phyloP scores from a whole-genome alignment of 2,113 vertebrate species.

The Fulica atra region DNA sequence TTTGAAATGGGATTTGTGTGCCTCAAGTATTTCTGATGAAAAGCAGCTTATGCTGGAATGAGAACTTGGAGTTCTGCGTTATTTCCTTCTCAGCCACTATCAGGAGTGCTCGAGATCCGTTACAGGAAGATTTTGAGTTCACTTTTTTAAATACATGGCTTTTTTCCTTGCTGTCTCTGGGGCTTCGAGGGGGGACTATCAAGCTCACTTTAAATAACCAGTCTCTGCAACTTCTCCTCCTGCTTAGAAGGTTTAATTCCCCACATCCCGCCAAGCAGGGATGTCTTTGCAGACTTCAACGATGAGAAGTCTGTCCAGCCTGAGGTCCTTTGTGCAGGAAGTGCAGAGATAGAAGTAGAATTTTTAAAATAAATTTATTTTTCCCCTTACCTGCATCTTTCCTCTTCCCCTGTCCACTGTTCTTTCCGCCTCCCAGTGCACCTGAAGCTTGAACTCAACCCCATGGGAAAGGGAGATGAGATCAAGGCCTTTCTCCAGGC shows the following conservation, averaged over 20 bases:
- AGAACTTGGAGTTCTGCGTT: not conserved
- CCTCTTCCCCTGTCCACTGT: not conserved
- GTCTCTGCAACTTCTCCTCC: not conserved
- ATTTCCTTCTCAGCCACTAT: not conserved
- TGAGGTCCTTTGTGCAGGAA: not conserved
- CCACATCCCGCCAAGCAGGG: fast-evolving
- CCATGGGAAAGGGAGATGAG: not conserved
- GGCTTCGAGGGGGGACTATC: not conserved
- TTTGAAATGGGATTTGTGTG: not conserved
- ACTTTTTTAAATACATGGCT: not conserved
- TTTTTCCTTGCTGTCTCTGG: not conserved
- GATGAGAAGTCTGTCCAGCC: not conserved
- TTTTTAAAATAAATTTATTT: no score
- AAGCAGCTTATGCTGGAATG: not conserved
- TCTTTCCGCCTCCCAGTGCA: not conserved
- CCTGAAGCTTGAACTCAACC: not conserved
- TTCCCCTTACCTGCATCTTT: not conserved
- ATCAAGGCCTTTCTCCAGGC: not conserved
- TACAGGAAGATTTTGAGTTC: not conserved
- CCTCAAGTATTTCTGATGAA: not conserved
- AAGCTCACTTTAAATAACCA: not conserved
- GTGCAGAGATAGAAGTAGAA: not conserved
- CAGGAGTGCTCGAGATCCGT: not conserved
- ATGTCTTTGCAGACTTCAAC: not conserved
- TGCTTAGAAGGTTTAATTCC: not conserved